Percentiles rank a stretch among this genome's conserved stretches.
These are phyloP conservation scores for Eupithecia abbreviata DNA, from an alignment of 2,888 invertebrate species.

Conservation along the genomic window DNA sequence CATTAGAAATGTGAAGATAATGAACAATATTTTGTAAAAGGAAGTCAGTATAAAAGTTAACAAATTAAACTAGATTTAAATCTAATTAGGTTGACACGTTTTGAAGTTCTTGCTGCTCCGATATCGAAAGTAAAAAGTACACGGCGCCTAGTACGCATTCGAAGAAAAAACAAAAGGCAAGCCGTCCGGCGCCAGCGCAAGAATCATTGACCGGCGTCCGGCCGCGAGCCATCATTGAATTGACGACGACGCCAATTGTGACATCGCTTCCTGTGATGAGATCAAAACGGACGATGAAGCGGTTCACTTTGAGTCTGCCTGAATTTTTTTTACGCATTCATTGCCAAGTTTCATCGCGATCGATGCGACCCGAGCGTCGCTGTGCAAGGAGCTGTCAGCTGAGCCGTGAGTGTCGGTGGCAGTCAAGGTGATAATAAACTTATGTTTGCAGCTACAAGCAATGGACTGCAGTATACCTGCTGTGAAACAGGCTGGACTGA, in stretches of 20 bases:
- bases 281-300: conserved; percentile 49
- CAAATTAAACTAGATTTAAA: neutral
- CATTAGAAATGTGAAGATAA: neutral
- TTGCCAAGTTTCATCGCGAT: no score
- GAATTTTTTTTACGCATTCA: neutral
- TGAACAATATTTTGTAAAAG: neutral
- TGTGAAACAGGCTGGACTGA: neutral
- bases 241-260: conserved; percentile 80
- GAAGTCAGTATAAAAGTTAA: neutral
- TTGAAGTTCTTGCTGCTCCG: neutral
- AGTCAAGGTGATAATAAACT: neutral
- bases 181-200: conserved; percentile 72
- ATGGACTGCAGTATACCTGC: neutral
- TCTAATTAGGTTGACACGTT: neutral
- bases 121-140: neutral
- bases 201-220: conserved; percentile 82
- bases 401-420: no score
- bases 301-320: conserved; percentile 19
- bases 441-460: neutral
- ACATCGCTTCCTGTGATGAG: conserved; percentile 72
- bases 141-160: neutral
- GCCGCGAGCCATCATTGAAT: conserved; percentile 74
- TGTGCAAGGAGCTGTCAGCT: no score
- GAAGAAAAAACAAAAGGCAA: conserved; percentile 60
- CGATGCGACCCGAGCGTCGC: no score